Evolutionary conservation across 2,888 invertebrate genomes (phyloP), one percentile per base, ranked within the genome.

Genomic region (Helleia helle): DNA sequence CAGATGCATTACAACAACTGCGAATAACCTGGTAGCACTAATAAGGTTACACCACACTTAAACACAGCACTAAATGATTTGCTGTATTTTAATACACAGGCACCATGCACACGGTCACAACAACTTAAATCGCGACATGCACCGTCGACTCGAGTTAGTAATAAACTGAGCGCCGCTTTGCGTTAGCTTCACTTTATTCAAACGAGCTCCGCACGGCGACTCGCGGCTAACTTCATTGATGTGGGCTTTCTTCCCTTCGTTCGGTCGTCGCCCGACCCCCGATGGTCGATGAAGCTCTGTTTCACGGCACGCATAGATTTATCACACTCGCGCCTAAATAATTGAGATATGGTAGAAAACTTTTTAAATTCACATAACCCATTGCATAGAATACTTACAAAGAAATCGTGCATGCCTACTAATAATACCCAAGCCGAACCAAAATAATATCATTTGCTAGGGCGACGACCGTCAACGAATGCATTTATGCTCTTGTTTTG

Each of bases 1-100:
- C 76, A 89, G 90, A 88, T 91, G 88, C 91, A 91, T 91, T 87
- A 89, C 89, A 86, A 87, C 79, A 81, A 75, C 46, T 63, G 65
- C 67, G 64, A 71, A 64, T 69, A 66, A 65, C 60, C 66, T 63
- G 70, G 71, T 68, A 65, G 73, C 75, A 71, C 71, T 63, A 64
- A 65, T 64, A 66, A 57, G 64, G 62, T 62, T 50, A 63, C 80
- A 80, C 79, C 66, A 73, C 68, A 71, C 71, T 71, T 39, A 42
- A 74, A 65, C 83, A 84, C 81, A 66, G 64, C 74, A 81, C 80
- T 64, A 64, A 79, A 81, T 72, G 66, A 71, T 71, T 70, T 63
- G 65, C 65, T 75, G 81, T 79, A 72, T 75, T 76, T 77, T 80
- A 80, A 71, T 73, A 57, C 79, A 81, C 77, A 71, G 74, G 66